Percentiles rank a stretch among this genome's conserved stretches.
Conservation (phyloP, 2,888 invertebrate species). For the Gnatocerus cornutus region DNA sequence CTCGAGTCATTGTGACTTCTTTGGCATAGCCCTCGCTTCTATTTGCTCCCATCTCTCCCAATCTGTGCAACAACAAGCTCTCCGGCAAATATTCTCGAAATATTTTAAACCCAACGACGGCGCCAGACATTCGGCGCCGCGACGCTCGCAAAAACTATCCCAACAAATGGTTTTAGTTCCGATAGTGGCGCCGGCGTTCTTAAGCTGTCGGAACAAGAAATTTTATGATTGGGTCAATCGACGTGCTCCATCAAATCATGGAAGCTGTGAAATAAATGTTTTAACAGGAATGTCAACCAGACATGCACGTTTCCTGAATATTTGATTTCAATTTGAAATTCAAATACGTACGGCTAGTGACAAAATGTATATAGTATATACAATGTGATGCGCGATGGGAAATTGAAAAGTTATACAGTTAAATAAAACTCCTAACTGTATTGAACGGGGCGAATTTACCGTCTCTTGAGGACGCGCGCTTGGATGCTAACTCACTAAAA, state of each 20-base stretch:
- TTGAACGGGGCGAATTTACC: constrained; percentile 57
- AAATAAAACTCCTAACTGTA: constrained; percentile 64
- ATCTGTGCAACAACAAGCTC: constrained; percentile 57
- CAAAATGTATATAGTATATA: constrained; percentile 60
- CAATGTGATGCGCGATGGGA: constrained; percentile 63
- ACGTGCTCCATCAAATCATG: constrained; percentile 60
- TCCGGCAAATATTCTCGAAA: constrained; percentile 3
- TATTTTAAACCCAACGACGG: constrained; percentile 36
- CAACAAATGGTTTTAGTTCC: constrained; percentile 59
- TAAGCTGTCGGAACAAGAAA: constrained; percentile 50
- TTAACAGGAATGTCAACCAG: constrained; percentile 65
- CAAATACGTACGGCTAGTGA: constrained; percentile 64
- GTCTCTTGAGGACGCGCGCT: constrained; percentile 59
- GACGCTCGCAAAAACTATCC: constrained; percentile 61
- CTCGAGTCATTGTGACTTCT: constrained; percentile 31
- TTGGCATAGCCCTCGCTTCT: constrained; percentile 33
- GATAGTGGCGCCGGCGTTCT: constrained; percentile 57
- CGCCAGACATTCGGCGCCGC: constrained; percentile 50
- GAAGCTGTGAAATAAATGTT: constrained; percentile 65
- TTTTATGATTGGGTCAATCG: constrained; percentile 62
- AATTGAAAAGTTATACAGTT: constrained; percentile 69
- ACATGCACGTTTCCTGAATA: constrained; percentile 67
- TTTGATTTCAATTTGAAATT: constrained; percentile 70
- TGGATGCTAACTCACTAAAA: constrained; percentile 63
- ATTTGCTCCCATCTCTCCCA: constrained; percentile 52